phyloP scores from a whole-genome alignment of 2,888 invertebrate species.

The Calameuta idolon region DNA sequence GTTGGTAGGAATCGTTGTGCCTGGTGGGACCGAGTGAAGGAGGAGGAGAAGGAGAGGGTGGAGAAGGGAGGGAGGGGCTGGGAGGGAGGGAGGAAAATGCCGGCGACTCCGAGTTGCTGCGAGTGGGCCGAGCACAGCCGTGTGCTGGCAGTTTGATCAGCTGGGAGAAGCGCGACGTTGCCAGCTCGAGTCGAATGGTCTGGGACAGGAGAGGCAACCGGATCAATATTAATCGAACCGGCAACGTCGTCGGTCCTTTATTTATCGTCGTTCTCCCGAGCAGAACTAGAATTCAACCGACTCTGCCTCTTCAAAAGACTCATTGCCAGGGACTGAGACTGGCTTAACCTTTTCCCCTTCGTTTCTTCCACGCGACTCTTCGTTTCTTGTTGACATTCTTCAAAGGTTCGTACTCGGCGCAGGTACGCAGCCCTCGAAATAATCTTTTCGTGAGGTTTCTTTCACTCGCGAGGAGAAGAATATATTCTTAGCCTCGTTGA shows the following conservation, averaged over 20 bases:
- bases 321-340: not conserved
- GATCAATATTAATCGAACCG: conserved; percentile 55
- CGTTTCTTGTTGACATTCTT: not conserved
- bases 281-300: conserved; percentile 12
- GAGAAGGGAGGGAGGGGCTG: not conserved
- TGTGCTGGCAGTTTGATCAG: conserved; percentile 44
- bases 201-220: conserved; percentile 36
- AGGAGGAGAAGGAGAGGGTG: not conserved
- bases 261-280: conserved; percentile 34
- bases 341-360: not conserved
- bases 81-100: conserved; percentile 2
- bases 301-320: not conserved
- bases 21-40: not conserved
- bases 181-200: conserved; percentile 30
- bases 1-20: not conserved
- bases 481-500: too few relatives aligned
- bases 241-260: conserved; percentile 50
- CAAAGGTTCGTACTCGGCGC: too few relatives aligned
- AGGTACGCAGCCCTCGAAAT: too few relatives aligned
- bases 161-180: conserved; percentile 53
- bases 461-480: too few relatives aligned
- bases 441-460: too few relatives aligned
- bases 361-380: not conserved
- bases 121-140: conserved; percentile 7
- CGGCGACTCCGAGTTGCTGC: not conserved